Evolutionary conservation across 2,113 vertebrate species (phyloP).

Genomic region (Thymallus thymallus): DNA sequence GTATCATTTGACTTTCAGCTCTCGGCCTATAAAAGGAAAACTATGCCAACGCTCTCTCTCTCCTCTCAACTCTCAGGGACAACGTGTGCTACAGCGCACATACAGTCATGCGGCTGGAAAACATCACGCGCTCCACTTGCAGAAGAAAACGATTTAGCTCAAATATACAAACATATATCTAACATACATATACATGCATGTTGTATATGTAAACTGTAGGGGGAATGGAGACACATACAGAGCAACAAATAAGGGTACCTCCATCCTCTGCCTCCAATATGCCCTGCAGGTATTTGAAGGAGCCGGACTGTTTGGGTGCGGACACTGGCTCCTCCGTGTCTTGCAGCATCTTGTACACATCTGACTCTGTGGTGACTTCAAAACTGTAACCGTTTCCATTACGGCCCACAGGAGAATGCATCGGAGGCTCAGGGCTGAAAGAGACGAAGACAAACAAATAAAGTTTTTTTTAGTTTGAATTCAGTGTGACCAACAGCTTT

Average conservation of each 20-base stretch:
- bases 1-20: too few relatives aligned
- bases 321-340: conserved; percentile 77
- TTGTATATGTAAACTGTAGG: not conserved
- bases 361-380: conserved; percentile 79
- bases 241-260: conserved; percentile 65
- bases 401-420: conserved; percentile 70
- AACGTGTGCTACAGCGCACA: too few relatives aligned
- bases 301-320: conserved; percentile 94
- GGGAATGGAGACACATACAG: not conserved
- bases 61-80: too few relatives aligned
- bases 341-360: conserved; percentile 96
- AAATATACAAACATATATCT: conserved; percentile 1
- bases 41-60: too few relatives aligned
- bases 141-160: conserved; percentile 21
- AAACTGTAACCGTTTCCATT: conserved; percentile 69
- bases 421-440: conserved; percentile 78
- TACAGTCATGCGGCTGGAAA: conserved; percentile 24
- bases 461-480: not conserved
- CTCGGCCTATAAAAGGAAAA: too few relatives aligned
- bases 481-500: too few relatives aligned
- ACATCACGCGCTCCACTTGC: conserved; percentile 16
- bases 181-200: not conserved
- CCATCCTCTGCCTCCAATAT: conserved; percentile 92
- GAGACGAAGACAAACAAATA: conserved; percentile 18
- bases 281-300: conserved; percentile 95